These are phyloP conservation scores for Oreohelix idahoensis DNA, from an alignment of 1,140 invertebrate genomes.

Conservation along the genomic window DNA sequence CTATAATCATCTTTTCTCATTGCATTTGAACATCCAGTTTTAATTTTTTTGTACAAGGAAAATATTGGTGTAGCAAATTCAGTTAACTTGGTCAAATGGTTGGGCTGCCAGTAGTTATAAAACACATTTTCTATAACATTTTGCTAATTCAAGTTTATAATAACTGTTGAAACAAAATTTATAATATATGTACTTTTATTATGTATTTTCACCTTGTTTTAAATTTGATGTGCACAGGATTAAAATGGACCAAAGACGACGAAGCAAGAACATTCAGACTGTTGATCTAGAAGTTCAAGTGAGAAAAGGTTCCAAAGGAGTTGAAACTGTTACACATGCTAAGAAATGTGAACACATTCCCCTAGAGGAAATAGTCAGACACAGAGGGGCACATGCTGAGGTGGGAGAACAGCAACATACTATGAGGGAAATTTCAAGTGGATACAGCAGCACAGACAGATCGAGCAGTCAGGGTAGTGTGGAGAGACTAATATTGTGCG, in stretches of 20 bases:
- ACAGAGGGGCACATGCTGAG: not conserved
- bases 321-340: slow-evolving; percentile 38
- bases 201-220: not conserved
- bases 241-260: slow-evolving; percentile 36
- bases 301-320: slow-evolving; percentile 23
- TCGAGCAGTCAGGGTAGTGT: slow-evolving; percentile 50
- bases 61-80: too few relatives aligned
- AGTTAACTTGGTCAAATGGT: too few relatives aligned
- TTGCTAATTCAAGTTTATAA: too few relatives aligned
- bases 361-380: slow-evolving; percentile 3
- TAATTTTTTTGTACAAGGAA: too few relatives aligned
- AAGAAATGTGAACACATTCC: slow-evolving; percentile 17
- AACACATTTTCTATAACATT: too few relatives aligned
- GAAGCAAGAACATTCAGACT: slow-evolving; percentile 18
- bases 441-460: slow-evolving; percentile 55
- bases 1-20: too few relatives aligned
- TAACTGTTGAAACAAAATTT: too few relatives aligned
- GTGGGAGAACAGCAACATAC: not conserved
- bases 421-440: slow-evolving; percentile 48
- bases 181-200: too few relatives aligned
- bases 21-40: too few relatives aligned
- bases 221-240: slow-evolving; percentile 35
- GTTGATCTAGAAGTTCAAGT: slow-evolving; percentile 37
- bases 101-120: too few relatives aligned
- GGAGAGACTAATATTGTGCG: slow-evolving; percentile 43